phyloP scores from a whole-genome alignment of 1,140 invertebrate species.

The Helicoverpa zea region DNA sequence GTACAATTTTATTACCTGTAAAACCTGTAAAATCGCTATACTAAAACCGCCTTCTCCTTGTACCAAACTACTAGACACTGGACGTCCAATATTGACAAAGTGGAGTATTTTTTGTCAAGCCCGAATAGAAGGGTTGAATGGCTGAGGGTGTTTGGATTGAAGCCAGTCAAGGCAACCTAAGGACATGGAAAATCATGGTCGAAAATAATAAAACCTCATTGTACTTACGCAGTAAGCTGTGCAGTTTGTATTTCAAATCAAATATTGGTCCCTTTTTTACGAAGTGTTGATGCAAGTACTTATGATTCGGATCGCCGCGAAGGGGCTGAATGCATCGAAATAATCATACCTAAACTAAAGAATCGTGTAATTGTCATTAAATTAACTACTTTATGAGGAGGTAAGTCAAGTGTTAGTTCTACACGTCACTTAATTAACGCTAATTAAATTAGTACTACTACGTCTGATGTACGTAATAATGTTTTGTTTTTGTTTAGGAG shows the following conservation, averaged over 20 bases:
- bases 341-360: neutral
- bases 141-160: constrained; percentile 81
- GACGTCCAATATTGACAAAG: constrained; percentile 82
- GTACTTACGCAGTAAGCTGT: constrained; percentile 54
- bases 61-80: constrained; percentile 67
- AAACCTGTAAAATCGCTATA: neutral
- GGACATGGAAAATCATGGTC: constrained; percentile 74
- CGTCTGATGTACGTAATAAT: neutral
- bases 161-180: constrained; percentile 65
- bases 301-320: neutral
- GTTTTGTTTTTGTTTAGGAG: neutral
- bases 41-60: constrained; percentile 44
- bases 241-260: constrained; percentile 55
- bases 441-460: constrained; percentile 12
- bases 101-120: constrained; percentile 85
- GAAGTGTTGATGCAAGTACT: neutral
- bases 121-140: constrained; percentile 84
- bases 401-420: no score
- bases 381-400: no score
- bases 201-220: constrained; percentile 62
- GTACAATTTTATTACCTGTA: no score
- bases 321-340: neutral
- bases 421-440: neutral
- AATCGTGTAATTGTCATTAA: no score
- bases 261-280: constrained; percentile 6